Evolutionary conservation across 1,140 invertebrate genomes (phyloP).

Genomic region (Aradophagus sp.): DNA sequence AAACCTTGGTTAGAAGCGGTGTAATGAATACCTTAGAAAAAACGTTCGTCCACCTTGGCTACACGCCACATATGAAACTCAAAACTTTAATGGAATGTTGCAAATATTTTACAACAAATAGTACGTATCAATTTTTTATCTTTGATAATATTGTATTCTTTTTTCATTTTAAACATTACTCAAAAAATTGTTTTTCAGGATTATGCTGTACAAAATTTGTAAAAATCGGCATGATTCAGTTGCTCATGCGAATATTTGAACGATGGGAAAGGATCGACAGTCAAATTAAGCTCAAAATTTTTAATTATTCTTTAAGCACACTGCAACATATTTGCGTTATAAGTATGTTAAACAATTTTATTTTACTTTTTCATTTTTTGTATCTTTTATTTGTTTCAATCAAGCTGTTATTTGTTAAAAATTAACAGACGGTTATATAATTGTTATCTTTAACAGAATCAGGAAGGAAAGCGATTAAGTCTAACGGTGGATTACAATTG

Average conservation of each 20-base stretch:
- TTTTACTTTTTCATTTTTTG: too few relatives aligned
- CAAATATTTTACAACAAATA: constrained; percentile 80
- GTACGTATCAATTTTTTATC: too few relatives aligned
- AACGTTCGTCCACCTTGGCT: constrained; percentile 78
- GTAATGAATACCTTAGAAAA: constrained; percentile 79
- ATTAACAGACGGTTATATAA: too few relatives aligned
- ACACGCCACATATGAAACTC: constrained; percentile 78
- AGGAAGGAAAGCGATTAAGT: constrained; percentile 77
- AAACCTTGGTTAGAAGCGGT: constrained; percentile 79
- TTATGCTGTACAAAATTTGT: constrained; percentile 79
- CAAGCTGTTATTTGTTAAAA: too few relatives aligned
- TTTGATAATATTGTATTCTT: too few relatives aligned
- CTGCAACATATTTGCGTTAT: constrained; percentile 78
- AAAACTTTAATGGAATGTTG: constrained; percentile 79
- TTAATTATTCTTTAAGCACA: constrained; percentile 77
- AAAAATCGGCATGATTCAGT: constrained; percentile 77
- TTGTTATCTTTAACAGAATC: constrained; percentile 77
- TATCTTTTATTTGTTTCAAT: too few relatives aligned
- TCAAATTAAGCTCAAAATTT: constrained; percentile 79
- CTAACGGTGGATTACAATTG: constrained; percentile 78
- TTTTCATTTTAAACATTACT: too few relatives aligned
- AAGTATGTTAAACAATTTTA: constrained; percentile 72
- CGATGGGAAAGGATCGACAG: constrained; percentile 81
- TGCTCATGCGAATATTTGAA: constrained; percentile 79
- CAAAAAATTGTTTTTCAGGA: constrained; percentile 74